phyloP scores from a whole-genome alignment of 2,113 vertebrate genomes.

The Fregetta grallaria region DNA sequence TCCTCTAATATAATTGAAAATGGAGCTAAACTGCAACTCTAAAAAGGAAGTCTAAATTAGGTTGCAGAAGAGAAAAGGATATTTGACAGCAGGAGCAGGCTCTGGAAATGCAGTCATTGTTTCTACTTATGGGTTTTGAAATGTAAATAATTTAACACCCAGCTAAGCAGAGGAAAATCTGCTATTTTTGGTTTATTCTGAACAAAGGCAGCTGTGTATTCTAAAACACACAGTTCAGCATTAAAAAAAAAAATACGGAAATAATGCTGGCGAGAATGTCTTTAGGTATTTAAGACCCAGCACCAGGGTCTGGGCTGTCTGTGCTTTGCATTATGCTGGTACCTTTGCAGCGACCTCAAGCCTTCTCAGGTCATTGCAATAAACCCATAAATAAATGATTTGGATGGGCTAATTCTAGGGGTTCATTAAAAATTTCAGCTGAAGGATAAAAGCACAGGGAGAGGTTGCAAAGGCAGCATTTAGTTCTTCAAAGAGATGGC shows the following conservation, averaged over 20 bases:
- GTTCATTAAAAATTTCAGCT: background rate
- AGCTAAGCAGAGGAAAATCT: constrained; percentile 52
- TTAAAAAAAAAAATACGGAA: background rate
- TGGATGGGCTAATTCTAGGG: background rate
- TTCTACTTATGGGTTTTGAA: constrained; percentile 69
- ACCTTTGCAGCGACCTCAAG: background rate
- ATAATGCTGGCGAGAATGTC: background rate
- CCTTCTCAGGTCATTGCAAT: background rate
- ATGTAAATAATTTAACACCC: constrained; percentile 75
- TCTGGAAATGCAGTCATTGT: constrained; percentile 63
- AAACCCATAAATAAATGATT: background rate
- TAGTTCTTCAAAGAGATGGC: background rate
- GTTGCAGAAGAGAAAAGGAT: constrained; percentile 55
- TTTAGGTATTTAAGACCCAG: constrained; percentile 20
- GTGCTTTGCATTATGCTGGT: background rate
- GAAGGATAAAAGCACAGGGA: background rate
- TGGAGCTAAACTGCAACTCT: constrained; percentile 23
- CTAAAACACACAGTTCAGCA: constrained; percentile 55
- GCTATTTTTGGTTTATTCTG: constrained; percentile 65
- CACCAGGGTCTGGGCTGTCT: background rate
- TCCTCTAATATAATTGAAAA: constrained; percentile 46
- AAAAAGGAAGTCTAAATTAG: constrained; percentile 64
- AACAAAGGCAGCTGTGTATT: constrained; percentile 71
- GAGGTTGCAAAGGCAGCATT: background rate
- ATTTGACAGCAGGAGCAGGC: constrained; percentile 60